These are phyloP conservation scores for Labeo catla DNA, from an alignment of 2,113 vertebrate genomes.

Conservation along the genomic window DNA sequence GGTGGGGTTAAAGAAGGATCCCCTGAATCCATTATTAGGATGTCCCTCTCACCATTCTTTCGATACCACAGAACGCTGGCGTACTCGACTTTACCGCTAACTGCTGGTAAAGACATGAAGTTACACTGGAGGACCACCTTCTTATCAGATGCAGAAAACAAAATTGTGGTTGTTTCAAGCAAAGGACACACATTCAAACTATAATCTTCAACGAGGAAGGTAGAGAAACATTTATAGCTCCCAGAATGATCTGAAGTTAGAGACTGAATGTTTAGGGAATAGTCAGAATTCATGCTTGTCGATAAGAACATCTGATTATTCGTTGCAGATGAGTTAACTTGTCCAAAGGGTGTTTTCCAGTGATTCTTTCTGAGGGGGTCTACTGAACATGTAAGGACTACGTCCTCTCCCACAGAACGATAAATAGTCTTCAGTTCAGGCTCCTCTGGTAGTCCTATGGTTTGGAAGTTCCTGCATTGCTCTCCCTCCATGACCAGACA, in stretches of 20 bases:
- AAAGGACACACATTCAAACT: slow-evolving; percentile 64
- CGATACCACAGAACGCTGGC: slow-evolving; percentile 70
- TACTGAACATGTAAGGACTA: slow-evolving; percentile 62
- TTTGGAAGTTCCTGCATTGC: slow-evolving; percentile 67
- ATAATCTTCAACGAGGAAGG: slow-evolving; percentile 54
- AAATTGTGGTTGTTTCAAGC: background rate
- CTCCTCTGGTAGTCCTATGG: slow-evolving; percentile 53
- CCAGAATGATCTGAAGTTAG: slow-evolving; percentile 57
- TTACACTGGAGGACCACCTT: slow-evolving; percentile 55
- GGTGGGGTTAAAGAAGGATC: slow-evolving; percentile 45
- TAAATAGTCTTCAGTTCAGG: slow-evolving; percentile 58
- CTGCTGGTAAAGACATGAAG: background rate
- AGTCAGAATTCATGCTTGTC: slow-evolving; percentile 20
- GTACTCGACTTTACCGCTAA: background rate
- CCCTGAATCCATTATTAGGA: slow-evolving; percentile 56
- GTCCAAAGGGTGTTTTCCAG: slow-evolving; percentile 74
- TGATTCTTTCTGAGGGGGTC: slow-evolving; percentile 24
- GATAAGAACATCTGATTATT: slow-evolving; percentile 50
- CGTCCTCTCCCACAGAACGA: slow-evolving; percentile 63
- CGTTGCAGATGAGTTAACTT: slow-evolving; percentile 40
- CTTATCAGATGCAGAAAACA: background rate
- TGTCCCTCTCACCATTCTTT: background rate
- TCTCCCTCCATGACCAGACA: slow-evolving; percentile 66
- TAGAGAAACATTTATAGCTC: slow-evolving; percentile 67
- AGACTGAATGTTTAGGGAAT: slow-evolving; percentile 65